Percentiles rank a stretch among this genome's conserved stretches.
Evolutionary conservation across 2,797 vertebrate genomes (phyloP).

Genomic region (Urosaurus nigricauda): DNA sequence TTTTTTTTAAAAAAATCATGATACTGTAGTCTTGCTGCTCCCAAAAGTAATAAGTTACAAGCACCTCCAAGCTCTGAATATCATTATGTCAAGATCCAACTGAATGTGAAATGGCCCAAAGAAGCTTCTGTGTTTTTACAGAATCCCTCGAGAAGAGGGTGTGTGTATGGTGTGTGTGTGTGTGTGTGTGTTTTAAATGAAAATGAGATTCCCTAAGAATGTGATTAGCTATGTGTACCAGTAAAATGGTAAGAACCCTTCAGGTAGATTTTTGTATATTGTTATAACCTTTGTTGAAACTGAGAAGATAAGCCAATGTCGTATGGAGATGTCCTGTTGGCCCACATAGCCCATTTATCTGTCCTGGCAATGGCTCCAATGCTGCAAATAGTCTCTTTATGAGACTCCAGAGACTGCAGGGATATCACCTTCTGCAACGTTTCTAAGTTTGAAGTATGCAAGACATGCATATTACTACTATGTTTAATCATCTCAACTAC

Average conservation of each 20-base stretch:
- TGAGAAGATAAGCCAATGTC: not conserved
- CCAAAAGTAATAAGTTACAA: too few relatives aligned
- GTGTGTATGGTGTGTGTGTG: too few relatives aligned
- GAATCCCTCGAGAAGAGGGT: not conserved
- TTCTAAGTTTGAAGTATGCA: too few relatives aligned
- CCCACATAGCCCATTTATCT: not conserved
- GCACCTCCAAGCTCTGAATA: too few relatives aligned
- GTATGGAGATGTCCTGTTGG: not conserved
- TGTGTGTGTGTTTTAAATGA: too few relatives aligned
- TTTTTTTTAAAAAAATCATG: too few relatives aligned
- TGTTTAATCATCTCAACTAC: too few relatives aligned
- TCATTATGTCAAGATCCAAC: not conserved
- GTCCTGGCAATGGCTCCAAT: not conserved
- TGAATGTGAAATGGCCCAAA: not conserved
- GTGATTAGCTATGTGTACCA: not conserved
- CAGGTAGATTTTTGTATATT: not conserved
- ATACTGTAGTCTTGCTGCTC: too few relatives aligned
- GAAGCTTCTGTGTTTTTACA: not conserved
- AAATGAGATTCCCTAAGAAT: slow-evolving; percentile 14
- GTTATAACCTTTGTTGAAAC: not conserved
- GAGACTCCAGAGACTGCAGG: not conserved
- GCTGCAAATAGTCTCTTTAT: not conserved
- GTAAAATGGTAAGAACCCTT: not conserved
- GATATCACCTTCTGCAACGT: too few relatives aligned
- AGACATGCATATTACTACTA: too few relatives aligned